phyloP scores from a whole-genome alignment of 2,113 vertebrate genomes.

The Ceuthmochares aereus region DNA sequence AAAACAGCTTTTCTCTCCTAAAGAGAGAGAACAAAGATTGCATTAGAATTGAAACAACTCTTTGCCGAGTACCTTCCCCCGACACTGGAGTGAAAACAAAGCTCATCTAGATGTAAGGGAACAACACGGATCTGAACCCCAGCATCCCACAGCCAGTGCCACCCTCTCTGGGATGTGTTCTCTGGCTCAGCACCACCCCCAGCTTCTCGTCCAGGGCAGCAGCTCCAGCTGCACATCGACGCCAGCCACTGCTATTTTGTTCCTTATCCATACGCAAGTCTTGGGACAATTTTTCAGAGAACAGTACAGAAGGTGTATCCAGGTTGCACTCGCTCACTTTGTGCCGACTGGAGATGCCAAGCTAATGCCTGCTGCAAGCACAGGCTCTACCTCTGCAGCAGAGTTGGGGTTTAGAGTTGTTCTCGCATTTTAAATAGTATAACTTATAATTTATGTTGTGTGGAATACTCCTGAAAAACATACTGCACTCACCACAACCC shows the following conservation, averaged over 20 bases:
- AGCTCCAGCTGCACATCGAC: not conserved
- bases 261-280: not conserved
- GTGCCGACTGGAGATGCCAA: not conserved
- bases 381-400: not conserved
- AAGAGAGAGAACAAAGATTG: not conserved
- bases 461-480: not conserved
- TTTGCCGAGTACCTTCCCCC: not conserved
- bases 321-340: not conserved
- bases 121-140: not conserved
- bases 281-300: not conserved
- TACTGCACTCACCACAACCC: not conserved
- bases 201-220: not conserved
- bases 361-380: not conserved
- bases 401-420: not conserved
- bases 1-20: not conserved
- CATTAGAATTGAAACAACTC: not conserved
- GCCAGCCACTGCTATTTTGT: not conserved
- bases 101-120: not conserved
- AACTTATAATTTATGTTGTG: rapidly evolving
- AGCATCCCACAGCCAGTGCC: not conserved
- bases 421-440: not conserved
- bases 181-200: not conserved
- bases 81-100: not conserved
- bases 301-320: not conserved
- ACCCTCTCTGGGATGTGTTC: not conserved